These are phyloP conservation scores for Cloeon dipterum DNA, from an alignment of 2,888 invertebrate species.

Conservation along the genomic window DNA sequence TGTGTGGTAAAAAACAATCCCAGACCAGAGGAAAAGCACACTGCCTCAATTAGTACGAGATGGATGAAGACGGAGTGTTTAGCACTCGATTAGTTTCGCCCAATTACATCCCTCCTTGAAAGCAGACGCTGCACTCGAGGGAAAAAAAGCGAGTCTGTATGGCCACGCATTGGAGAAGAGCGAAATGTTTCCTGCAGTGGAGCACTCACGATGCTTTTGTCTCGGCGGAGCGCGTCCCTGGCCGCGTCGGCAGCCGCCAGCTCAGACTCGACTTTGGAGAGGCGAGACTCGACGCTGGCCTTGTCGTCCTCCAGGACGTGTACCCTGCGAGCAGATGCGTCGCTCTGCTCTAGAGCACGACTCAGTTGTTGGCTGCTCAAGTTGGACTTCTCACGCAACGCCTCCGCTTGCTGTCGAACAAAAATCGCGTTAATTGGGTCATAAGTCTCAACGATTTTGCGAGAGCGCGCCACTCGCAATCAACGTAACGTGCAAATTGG, in stretches of 20 bases:
- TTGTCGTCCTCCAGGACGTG: slow-evolving; percentile 54
- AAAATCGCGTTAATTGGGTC: slow-evolving; percentile 5
- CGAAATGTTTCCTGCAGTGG: not conserved
- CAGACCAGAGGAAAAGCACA: too few relatives aligned
- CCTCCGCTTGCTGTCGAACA: slow-evolving; percentile 42
- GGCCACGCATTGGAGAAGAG: not conserved
- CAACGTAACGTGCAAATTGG: too few relatives aligned
- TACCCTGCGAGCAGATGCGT: slow-evolving; percentile 25
- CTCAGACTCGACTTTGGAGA: slow-evolving; percentile 61
- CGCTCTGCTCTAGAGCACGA: slow-evolving; percentile 39
- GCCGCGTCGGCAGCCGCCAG: slow-evolving; percentile 45
- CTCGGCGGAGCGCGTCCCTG: slow-evolving; percentile 45
- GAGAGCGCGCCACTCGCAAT: too few relatives aligned
- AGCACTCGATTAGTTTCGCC: too few relatives aligned
- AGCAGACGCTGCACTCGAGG: not conserved
- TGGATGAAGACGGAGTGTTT: too few relatives aligned
- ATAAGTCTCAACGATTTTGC: slow-evolving; percentile 5
- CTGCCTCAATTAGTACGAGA: too few relatives aligned
- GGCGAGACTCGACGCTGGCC: slow-evolving; percentile 41
- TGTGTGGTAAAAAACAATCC: too few relatives aligned
- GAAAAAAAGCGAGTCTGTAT: not conserved
- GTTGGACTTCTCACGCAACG: slow-evolving; percentile 49
- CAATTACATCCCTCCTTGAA: too few relatives aligned
- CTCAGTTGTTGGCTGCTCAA: slow-evolving; percentile 47
- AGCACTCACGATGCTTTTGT: slow-evolving; percentile 46